Base-by-base conservation (phyloP, 2,797 vertebrate species). In the Natrix natrix region DNA sequence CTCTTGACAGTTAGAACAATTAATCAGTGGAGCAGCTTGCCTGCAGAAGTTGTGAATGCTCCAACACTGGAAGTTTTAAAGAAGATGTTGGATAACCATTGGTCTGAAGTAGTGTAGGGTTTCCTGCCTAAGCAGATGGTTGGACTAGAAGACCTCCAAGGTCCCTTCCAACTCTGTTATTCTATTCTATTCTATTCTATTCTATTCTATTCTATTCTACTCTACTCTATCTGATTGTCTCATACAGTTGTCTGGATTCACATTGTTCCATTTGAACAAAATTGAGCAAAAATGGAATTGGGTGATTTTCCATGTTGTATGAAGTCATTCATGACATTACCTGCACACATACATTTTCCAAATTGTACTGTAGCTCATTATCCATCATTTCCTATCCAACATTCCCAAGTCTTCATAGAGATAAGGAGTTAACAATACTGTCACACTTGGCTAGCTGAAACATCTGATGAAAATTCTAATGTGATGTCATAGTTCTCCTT, bases 401-500 rank as follows among this genome's bases (percentile, higher is more conserved):
- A 12, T 83, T 83, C 20, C 37, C 22, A 48, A 83, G 20, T 48
- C 20, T 48, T 83, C 74, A 48, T 83, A 24, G 37, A 43, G 37
- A 78, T 78, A 22, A 48, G 37, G 37, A 48, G 43, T 83, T 24
- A 83, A 43, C 37, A 43, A 48, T 83, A 83, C 8, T 83, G 20
- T 83, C 37, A 83, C 20, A 43, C 43, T 24, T 83, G 74, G 37
- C 74, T 83, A 83, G 37, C 20, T 83, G 74, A 83, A 83, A 48
- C 48, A 48, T 48, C 37, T 83, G 74, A 20, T 83, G 74, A 83
- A 56, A 63, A 52, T 69, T 48, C 37, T 56, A 13, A 55, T 56
- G 54, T 92, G 93, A 91, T 63, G 32, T 91, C 86, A 86, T 66
- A 90, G 7, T 90, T 83, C 37, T 83, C 37, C 74, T 83, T 83